Percentiles rank a stretch among this genome's conserved stretches.
These are phyloP conservation scores for Leucoraja erinaceus DNA, from an alignment of 2,113 vertebrate species.

Conservation along the genomic window DNA sequence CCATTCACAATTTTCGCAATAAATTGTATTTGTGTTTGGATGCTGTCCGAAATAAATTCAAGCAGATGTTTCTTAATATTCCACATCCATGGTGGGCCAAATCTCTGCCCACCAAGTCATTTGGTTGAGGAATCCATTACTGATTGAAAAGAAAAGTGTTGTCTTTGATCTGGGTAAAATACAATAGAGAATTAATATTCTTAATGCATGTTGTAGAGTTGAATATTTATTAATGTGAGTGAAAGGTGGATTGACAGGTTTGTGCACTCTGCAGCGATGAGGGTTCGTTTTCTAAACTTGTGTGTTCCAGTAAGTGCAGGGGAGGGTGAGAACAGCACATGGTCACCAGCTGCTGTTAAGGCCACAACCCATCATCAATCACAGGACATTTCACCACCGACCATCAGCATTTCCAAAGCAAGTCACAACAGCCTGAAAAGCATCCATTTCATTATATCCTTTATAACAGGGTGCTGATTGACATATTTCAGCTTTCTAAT, in stretches of 20 bases:
- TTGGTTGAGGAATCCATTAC: neutral
- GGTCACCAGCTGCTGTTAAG: conserved; percentile 8
- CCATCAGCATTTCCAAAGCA: conserved; percentile 3
- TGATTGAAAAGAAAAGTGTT: neutral
- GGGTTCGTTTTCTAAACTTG: neutral
- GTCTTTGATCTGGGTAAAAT: neutral
- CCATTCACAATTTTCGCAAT: neutral
- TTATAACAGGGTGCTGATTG: conserved; percentile 32
- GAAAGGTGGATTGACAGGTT: neutral
- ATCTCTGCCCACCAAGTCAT: neutral
- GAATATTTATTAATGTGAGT: neutral
- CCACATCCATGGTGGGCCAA: neutral
- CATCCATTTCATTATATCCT: conserved; percentile 3
- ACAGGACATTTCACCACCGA: conserved; percentile 11
- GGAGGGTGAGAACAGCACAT: conserved; percentile 12
- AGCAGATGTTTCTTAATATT: neutral
- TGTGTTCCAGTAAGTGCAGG: neutral
- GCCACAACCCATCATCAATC: conserved; percentile 18
- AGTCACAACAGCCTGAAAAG: conserved; percentile 20
- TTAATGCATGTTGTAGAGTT: neutral
- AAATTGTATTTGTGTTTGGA: neutral
- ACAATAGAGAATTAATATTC: neutral
- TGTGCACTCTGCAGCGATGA: neutral
- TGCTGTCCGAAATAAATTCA: neutral
- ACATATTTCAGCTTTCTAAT: conserved; percentile 16